Conservation (phyloP, 2,113 vertebrate genomes). For the Ictidomys tridecemlineatus region DNA sequence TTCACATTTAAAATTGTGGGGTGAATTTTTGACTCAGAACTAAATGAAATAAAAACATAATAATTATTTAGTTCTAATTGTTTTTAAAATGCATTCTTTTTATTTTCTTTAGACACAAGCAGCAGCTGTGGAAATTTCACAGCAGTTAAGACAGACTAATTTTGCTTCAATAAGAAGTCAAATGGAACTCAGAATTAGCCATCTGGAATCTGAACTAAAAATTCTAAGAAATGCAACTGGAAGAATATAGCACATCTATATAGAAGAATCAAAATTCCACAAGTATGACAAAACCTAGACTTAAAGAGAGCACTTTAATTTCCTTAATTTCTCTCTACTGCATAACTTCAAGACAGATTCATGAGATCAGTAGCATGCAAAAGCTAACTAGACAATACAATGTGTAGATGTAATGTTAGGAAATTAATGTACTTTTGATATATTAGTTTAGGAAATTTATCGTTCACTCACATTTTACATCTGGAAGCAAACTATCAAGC, state of each 20-base stretch:
- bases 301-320: neutral
- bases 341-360: too few relatives aligned
- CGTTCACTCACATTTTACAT: neutral
- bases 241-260: conserved; percentile 90
- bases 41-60: neutral
- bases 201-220: conserved; percentile 91
- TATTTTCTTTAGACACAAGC: conserved; percentile 89
- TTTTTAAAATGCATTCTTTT: neutral
- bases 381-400: too few relatives aligned
- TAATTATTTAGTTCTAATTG: neutral
- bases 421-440: neutral
- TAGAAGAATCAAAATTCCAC: conserved; percentile 90
- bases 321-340: too few relatives aligned
- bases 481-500: neutral
- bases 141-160: conserved; percentile 91
- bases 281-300: conserved; percentile 58
- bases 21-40: conserved; percentile 30
- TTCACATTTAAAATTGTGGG: neutral
- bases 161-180: conserved; percentile 89
- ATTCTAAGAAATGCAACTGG: conserved; percentile 89
- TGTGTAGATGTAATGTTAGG: too few relatives aligned
- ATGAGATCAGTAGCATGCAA: too few relatives aligned
- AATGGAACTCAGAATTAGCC: conserved; percentile 90
- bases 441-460: neutral
- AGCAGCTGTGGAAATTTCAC: conserved; percentile 92